A percentile compares a stretch with the other conserved stretches of the same genome.
These are phyloP conservation scores for Cetonia aurata DNA, from an alignment of 2,888 invertebrate species.

Conservation along the genomic window DNA sequence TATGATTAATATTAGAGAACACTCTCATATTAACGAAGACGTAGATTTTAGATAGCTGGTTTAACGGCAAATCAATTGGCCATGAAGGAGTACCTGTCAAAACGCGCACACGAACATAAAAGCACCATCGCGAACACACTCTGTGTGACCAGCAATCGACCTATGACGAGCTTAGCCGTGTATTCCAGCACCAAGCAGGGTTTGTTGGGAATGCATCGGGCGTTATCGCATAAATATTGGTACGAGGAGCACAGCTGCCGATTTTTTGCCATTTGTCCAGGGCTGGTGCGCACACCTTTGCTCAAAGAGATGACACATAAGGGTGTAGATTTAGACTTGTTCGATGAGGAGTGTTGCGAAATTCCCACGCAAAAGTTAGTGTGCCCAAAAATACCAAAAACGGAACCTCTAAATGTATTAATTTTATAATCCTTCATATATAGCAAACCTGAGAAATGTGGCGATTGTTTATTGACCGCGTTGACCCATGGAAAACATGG, in stretches of 20 bases:
- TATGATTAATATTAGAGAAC: not conserved
- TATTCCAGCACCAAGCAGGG: conserved; percentile 37
- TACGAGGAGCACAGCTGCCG: conserved; percentile 9
- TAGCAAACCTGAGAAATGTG: conserved; percentile 21
- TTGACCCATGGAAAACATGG: conserved; percentile 39
- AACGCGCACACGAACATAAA: conserved; percentile 17
- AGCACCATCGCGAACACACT: conserved; percentile 36
- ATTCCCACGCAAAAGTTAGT: conserved; percentile 20
- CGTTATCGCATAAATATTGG: conserved; percentile 23
- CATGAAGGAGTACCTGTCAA: conserved; percentile 39
- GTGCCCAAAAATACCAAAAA: too few species aligned
- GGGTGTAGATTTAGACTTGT: conserved; percentile 40
- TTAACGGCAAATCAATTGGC: conserved; percentile 20
- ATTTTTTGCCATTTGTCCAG: conserved; percentile 38
- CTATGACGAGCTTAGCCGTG: conserved; percentile 38
- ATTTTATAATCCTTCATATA: not conserved
- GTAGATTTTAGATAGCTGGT: conserved; percentile 3
- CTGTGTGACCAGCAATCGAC: conserved; percentile 32
- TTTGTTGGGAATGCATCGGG: conserved; percentile 32
- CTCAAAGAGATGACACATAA: conserved; percentile 7
- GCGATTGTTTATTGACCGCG: conserved; percentile 31
- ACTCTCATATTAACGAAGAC: too few species aligned
- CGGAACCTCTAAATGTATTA: not conserved
- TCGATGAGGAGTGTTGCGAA: conserved; percentile 39
- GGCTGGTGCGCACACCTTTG: conserved; percentile 14